A percentile compares a stretch with the other conserved stretches of the same genome.
These are phyloP conservation scores for Zaprionus kolodkinae DNA, from an alignment of 1,140 invertebrate genomes.

Conservation along the genomic window DNA sequence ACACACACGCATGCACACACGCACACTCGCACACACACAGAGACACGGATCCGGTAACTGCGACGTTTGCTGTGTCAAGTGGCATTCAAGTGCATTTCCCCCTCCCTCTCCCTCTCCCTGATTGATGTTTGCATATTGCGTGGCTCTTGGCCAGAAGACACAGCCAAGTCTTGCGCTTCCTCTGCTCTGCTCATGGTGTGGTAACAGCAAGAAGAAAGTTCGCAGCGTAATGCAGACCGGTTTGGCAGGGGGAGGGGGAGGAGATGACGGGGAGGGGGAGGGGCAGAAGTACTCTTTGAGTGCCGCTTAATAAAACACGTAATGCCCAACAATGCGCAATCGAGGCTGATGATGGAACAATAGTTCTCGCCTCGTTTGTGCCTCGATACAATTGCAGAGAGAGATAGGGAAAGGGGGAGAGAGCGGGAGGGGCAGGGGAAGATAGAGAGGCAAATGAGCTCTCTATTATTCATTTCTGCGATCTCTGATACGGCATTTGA, in stretches of 20 bases:
- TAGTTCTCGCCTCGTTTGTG: conserved; percentile 1
- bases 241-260: background rate
- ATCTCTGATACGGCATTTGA: background rate
- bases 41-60: conserved; percentile 22
- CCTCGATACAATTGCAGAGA: background rate
- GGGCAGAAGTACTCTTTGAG: conserved; percentile 5
- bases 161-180: conserved; percentile 4
- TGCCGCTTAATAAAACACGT: conserved; percentile 8
- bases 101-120: conserved; percentile 43
- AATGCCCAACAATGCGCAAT: conserved; percentile 1
- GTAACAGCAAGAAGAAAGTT: conserved; percentile 43
- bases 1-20: conserved; percentile 13
- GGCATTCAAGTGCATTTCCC: conserved; percentile 77
- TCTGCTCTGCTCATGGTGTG: background rate
- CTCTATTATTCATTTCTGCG: background rate
- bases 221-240: background rate
- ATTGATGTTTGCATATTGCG: conserved; percentile 68
- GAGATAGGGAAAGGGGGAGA: background rate
- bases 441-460: background rate
- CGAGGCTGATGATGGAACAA: conserved; percentile 4
- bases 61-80: conserved; percentile 73
- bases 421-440: background rate
- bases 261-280: background rate
- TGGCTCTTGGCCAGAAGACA: conserved; percentile 5
- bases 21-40: conserved; percentile 2